These are phyloP conservation scores for Hippasteria phrygiana DNA, from an alignment of 53 echinoderm and acorn worm genomes.

Conservation along the genomic window DNA sequence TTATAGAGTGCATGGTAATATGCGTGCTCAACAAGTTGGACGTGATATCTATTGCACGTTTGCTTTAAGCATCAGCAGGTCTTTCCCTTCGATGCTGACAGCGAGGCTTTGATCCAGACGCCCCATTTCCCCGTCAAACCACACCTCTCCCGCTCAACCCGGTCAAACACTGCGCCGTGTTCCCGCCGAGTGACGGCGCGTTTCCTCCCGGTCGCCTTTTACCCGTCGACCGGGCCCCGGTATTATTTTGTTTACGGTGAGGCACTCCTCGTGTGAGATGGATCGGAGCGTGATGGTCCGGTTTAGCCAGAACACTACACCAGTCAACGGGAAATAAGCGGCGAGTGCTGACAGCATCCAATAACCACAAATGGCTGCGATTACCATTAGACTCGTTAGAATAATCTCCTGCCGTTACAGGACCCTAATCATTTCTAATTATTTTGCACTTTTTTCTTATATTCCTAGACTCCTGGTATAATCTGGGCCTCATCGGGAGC, in stretches of 20 bases:
- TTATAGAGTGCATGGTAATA: too few relatives aligned
- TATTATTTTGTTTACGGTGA: neutral
- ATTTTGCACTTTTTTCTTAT: constrained; percentile 61
- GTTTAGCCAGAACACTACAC: neutral
- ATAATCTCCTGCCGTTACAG: constrained; percentile 60
- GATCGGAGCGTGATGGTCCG: constrained; percentile 30
- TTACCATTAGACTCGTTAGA: constrained; percentile 64
- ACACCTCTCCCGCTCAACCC: neutral
- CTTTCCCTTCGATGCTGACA: neutral
- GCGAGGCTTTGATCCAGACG: neutral
- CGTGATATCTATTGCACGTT: too few relatives aligned
- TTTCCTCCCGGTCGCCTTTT: neutral
- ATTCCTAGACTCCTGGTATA: constrained; percentile 16
- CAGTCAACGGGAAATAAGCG: constrained; percentile 16
- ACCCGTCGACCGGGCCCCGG: neutral
- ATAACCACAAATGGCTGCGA: constrained; percentile 63
- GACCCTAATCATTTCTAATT: constrained; percentile 67
- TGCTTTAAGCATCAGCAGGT: too few relatives aligned
- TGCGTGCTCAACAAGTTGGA: too few relatives aligned
- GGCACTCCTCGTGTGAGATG: neutral
- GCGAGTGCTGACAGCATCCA: constrained; percentile 38
- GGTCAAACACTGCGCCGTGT: neutral
- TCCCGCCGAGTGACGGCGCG: neutral
- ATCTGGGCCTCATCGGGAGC: constrained; percentile 8
- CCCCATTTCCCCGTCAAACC: neutral